Base-by-base conservation (phyloP, 1,140 invertebrate species). In the Lysiphlebus fabarum region DNA sequence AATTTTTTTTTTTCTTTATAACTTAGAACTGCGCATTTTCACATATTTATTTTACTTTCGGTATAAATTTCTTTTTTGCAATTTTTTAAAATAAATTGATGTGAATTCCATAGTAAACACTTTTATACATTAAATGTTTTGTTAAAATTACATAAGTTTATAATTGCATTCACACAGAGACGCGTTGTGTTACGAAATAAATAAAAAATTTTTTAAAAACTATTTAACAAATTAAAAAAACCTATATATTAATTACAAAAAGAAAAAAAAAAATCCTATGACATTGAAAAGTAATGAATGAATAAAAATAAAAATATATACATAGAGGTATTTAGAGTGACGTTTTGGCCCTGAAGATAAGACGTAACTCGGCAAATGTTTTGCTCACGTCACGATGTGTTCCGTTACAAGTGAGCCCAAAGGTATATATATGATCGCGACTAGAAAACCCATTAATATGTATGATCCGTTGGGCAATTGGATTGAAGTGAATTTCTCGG, bases 161-260 rank as follows among this genome's bases (percentile, higher is more conserved):
- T 67, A 64, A 69, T 72, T 76, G 73, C 70, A 69, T 74, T 76
- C 71, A 71, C 74, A 75, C 73, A 71, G 73, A 62, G 76, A 75
- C 74, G 71, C 70, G 70, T 75, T 71, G 71, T 76, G 70, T 76
- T 77, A 75, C 76, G 72, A 79, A 75, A 77, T 76, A 71, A 71
- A 78, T 77, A 77, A 76, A 73, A 75, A 72, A 74, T 75, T 75
- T 70, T 72, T 26, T 26, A 1, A 26, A 1, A 26, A 26, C 17
- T 1, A 26, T 4, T 4, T 4, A 26, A 26, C 17, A 26, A 26
- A 26, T 26, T 4, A 26, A 26, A 26, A 26, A 26, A 26, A n/a
- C n/a, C n/a, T 26, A 26, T 26, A 26, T 26, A 26, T 4, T 26
- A 26, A 26, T 26, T 26, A 26, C 4, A 10, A 40, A 40, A 40